Conservation (phyloP, 2,888 invertebrate genomes). For the Sphecodes monilicornis region DNA sequence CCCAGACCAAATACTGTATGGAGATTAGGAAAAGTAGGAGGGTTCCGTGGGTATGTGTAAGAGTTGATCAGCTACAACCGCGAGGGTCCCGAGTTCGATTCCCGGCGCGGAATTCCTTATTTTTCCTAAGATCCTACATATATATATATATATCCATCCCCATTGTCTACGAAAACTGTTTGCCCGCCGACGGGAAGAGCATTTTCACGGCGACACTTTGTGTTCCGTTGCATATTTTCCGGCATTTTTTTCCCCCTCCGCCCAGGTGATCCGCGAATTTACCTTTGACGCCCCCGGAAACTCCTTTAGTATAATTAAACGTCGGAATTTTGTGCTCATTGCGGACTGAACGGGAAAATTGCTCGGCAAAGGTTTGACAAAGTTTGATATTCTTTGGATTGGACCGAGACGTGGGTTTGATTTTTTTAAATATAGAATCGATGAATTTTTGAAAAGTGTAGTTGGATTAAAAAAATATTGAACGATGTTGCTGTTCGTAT, state of each 20-base stretch:
- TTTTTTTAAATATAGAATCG: background rate
- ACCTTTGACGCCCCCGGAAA: background rate
- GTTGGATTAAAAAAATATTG: too few species aligned
- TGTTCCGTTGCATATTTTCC: background rate
- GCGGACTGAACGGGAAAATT: too few species aligned
- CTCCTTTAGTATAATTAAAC: background rate
- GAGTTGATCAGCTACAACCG: too few species aligned
- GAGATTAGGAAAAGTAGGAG: too few species aligned
- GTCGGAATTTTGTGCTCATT: background rate
- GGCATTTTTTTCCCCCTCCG: background rate
- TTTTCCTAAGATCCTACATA: too few species aligned
- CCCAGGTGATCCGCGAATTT: background rate
- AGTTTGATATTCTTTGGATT: background rate
- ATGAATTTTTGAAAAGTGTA: too few species aligned
- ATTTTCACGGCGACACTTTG: slow-evolving; percentile 12
- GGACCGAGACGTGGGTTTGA: background rate
- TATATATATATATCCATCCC: too few species aligned
- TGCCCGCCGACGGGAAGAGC: slow-evolving; percentile 14
- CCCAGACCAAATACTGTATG: too few species aligned
- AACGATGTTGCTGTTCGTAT: too few species aligned
- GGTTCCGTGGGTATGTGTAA: too few species aligned
- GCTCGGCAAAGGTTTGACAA: background rate
- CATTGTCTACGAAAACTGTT: slow-evolving; percentile 40
- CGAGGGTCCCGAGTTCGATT: too few species aligned
- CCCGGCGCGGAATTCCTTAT: too few species aligned